Evolutionary conservation across 2,113 vertebrate genomes (phyloP), one percentile per base, ranked within the genome.

Genomic region (Manacus vitellinus): DNA sequence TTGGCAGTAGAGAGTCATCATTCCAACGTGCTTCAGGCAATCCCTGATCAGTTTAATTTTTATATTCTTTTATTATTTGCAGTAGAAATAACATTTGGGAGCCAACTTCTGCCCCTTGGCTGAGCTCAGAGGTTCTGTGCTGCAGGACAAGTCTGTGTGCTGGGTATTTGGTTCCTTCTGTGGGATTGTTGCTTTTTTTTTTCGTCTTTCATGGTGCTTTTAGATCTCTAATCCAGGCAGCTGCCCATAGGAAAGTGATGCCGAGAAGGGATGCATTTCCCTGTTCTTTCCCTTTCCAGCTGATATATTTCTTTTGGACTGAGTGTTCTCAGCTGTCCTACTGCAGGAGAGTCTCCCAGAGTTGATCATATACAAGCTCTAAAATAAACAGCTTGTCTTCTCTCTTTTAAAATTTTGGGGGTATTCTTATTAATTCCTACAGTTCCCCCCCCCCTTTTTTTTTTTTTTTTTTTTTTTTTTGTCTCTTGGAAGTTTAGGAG

Each of bases 361-460:
- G 56, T 7, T 88, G 91, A 54, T 41, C 21, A 16, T 5, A 31
- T 1, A 10, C 24, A 44, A 68, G 33, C 8, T 70, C 41, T 65
- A 47, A 91, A 94, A 65, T 14, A 79, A 76, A 65, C 14, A 73
- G 16, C 46, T 46, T 63, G 9, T 54, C 43, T 68, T 72, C 35
- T 52, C 27, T 30, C 12, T 49, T 0, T 39, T 56, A 31, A 46
- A 24, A 52, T 54, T 54, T 63, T 5, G 51, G 22, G 21, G 14
- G 19, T 75, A 28, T 46, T 75, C 25, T 28, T 44, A 54, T 39
- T 27, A 31, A 58, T 68, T 88, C 31, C 37, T 44, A 24, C 35
- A 56, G 14, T 39, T 75, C 1, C 15, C 6, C 4, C 7, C 1
- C 18, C 14, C 8, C 1, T 16, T 66, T 33, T 11, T 2, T 10